Evolutionary conservation across 2,113 vertebrate species (phyloP).

Genomic region (Tupaia tana): DNA sequence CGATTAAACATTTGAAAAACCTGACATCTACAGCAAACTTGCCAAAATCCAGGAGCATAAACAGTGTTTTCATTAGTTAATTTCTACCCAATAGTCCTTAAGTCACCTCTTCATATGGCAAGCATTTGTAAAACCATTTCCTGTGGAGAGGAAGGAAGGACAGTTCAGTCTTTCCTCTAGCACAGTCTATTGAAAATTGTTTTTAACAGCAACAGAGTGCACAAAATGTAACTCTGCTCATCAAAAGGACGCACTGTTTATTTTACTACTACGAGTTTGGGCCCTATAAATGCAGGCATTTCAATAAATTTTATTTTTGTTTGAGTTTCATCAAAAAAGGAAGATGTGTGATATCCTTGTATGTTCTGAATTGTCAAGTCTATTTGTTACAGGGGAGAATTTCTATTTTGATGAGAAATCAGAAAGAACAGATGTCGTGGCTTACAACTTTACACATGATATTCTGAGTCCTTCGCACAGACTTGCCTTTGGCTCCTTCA

Average conservation of each 20-base stretch:
- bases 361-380: neutral
- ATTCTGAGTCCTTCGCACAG: neutral
- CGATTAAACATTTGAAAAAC: neutral
- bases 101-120: neutral
- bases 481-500: neutral
- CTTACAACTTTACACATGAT: neutral
- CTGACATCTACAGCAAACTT: neutral
- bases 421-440: neutral
- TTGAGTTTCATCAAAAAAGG: neutral
- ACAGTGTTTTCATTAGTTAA: neutral
- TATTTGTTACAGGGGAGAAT: neutral
- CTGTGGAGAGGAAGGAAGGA: neutral
- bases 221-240: neutral
- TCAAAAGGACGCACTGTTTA: neutral
- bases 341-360: neutral
- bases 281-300: neutral
- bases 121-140: neutral
- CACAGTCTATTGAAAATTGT: neutral
- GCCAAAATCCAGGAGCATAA: neutral
- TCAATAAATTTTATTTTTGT: neutral
- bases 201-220: neutral
- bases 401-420: constrained; percentile 6
- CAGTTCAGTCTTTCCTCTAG: neutral
- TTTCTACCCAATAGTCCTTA: neutral
- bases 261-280: too few species aligned